Evolutionary conservation across 2,888 invertebrate genomes (phyloP).

Genomic region (Crematogaster levior): DNA sequence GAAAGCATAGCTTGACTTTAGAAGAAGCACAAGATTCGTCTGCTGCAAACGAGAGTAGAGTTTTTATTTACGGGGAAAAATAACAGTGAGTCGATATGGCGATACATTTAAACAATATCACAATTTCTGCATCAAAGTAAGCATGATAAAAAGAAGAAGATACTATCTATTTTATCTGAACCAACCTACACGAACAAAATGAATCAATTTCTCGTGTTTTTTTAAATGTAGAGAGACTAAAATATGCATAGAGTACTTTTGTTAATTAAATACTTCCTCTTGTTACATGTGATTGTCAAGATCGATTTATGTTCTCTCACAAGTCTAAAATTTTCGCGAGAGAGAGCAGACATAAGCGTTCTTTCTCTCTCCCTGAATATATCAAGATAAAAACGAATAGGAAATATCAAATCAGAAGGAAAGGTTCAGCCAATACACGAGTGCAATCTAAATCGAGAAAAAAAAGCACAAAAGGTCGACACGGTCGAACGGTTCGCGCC

Average conservation of each 20-base stretch:
- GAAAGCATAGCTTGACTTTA: slow-evolving; percentile 32
- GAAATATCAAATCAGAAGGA: slow-evolving; percentile 66
- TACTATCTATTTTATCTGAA: no score
- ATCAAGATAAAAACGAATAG: slow-evolving; percentile 46
- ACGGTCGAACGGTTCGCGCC: slow-evolving; percentile 45
- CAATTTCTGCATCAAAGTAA: slow-evolving; percentile 1
- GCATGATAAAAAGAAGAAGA: background rate
- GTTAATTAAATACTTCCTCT: slow-evolving; percentile 7
- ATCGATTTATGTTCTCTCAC: background rate
- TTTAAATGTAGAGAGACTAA: background rate
- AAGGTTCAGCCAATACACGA: slow-evolving; percentile 52
- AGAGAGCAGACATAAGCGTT: slow-evolving; percentile 12
- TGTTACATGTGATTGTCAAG: background rate
- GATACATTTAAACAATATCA: background rate
- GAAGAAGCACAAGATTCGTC: slow-evolving; percentile 1
- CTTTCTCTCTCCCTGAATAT: slow-evolving; percentile 8
- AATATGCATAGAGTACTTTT: background rate
- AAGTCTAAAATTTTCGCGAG: background rate
- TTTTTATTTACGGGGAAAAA: slow-evolving; percentile 33
- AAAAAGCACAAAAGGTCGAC: slow-evolving; percentile 20
- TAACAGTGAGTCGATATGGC: slow-evolving; percentile 11
- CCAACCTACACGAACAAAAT: background rate
- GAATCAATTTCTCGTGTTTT: background rate
- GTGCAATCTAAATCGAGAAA: slow-evolving; percentile 69
- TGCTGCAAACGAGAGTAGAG: slow-evolving; percentile 17